A percentile compares a stretch with the other conserved stretches of the same genome.
phyloP scores from a whole-genome alignment of 2,797 vertebrate species.

The Acipenser transmontanus region DNA sequence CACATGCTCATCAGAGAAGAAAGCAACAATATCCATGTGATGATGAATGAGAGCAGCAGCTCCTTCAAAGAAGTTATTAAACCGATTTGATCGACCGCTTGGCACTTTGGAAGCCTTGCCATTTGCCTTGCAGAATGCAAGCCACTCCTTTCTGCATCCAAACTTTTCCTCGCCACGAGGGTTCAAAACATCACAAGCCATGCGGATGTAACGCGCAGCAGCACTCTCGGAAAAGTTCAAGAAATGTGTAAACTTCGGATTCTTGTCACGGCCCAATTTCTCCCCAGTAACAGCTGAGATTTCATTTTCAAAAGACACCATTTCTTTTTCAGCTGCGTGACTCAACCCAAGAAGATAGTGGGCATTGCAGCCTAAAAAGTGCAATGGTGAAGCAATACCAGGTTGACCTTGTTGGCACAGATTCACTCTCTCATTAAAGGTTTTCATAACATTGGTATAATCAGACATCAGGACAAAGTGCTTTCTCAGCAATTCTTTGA shows the following conservation, averaged over 20 bases:
- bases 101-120: slow-evolving; percentile 50
- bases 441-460: slow-evolving; percentile 45
- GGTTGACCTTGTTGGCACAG: slow-evolving; percentile 13
- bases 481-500: slow-evolving; percentile 55
- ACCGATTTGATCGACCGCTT: slow-evolving; percentile 38
- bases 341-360: slow-evolving; percentile 56
- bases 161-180: slow-evolving; percentile 23
- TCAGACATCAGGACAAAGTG: slow-evolving; percentile 52
- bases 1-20: slow-evolving; percentile 57
- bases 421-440: slow-evolving; percentile 45
- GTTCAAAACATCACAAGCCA: slow-evolving; percentile 54
- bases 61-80: slow-evolving; percentile 55
- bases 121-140: slow-evolving; percentile 62
- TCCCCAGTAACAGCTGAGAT: slow-evolving; percentile 40
- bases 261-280: slow-evolving; percentile 58
- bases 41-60: slow-evolving; percentile 64
- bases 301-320: slow-evolving; percentile 53
- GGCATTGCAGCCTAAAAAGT: slow-evolving; percentile 54
- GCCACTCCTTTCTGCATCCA: slow-evolving; percentile 56
- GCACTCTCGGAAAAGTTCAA: slow-evolving; percentile 60
- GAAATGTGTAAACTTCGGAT: slow-evolving; percentile 50
- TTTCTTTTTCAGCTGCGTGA: slow-evolving; percentile 49
- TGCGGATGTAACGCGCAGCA: slow-evolving; percentile 60
- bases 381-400: slow-evolving; percentile 40
- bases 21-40: slow-evolving; percentile 52